phyloP scores from a whole-genome alignment of 2,888 invertebrate species.

The Cremastinae sp. region DNA sequence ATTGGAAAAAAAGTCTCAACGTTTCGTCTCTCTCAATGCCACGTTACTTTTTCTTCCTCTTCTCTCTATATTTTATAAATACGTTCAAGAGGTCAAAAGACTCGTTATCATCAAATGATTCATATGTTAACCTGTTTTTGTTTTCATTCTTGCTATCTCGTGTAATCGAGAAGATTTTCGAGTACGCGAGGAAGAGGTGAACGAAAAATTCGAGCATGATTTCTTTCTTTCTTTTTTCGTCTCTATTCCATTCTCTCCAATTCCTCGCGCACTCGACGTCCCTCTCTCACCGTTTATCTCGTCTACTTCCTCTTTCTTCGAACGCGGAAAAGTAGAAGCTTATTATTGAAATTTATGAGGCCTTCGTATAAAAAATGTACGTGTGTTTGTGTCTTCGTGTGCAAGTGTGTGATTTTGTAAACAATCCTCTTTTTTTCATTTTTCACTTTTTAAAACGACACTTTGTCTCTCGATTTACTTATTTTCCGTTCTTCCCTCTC shows the following conservation, averaged over 20 bases:
- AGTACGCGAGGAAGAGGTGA: constrained; percentile 15
- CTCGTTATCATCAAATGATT: constrained; percentile 34
- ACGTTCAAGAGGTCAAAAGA: constrained; percentile 43
- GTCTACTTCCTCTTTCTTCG: constrained; percentile 23
- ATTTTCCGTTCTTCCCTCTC: constrained; percentile 58
- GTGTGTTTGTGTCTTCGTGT: constrained; percentile 27
- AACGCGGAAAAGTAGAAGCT: constrained; percentile 60
- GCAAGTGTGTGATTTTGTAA: constrained; percentile 33
- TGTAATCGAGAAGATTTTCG: constrained; percentile 33
- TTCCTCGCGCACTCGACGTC: neutral
- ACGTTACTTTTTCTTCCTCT: neutral
- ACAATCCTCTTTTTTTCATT: constrained; percentile 11
- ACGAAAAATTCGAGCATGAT: constrained; percentile 10
- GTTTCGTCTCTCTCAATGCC: constrained; percentile 1
- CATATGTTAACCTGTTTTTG: neutral
- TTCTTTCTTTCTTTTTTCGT: neutral
- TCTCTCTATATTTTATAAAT: constrained; percentile 7
- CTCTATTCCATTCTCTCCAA: neutral
- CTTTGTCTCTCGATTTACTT: constrained; percentile 23
- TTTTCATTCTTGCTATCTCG: constrained; percentile 28
- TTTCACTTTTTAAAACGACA: constrained; percentile 12
- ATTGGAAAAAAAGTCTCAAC: constrained; percentile 52
- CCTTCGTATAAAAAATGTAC: constrained; percentile 64
- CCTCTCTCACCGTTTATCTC: neutral
- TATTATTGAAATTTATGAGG: constrained; percentile 62